These are phyloP conservation scores for Tadarida brasiliensis DNA, from an alignment of 2,797 vertebrate species.

Conservation along the genomic window DNA sequence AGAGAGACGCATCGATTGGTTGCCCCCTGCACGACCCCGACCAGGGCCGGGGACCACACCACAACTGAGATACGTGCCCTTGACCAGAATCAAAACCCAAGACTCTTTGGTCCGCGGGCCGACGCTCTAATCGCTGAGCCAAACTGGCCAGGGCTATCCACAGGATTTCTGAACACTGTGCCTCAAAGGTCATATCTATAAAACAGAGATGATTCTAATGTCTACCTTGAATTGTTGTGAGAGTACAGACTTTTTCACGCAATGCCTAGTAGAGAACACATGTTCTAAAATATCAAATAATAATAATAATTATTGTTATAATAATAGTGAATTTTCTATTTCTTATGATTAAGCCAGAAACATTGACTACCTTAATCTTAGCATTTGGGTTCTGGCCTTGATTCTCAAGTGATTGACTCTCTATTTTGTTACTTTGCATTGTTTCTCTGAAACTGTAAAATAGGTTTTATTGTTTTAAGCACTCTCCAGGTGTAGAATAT, in stretches of 20 bases:
- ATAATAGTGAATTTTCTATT: neutral
- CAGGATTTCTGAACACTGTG: neutral
- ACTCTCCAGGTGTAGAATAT: neutral
- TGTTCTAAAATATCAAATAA: neutral
- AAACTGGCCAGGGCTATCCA: too few species aligned
- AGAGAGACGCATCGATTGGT: too few species aligned
- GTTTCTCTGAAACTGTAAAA: neutral
- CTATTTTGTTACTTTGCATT: constrained; percentile 17
- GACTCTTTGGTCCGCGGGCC: too few species aligned
- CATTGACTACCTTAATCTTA: neutral
- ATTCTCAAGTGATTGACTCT: neutral
- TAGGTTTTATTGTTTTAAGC: neutral
- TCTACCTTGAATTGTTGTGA: neutral
- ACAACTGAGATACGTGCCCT: too few species aligned
- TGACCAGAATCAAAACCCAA: too few species aligned
- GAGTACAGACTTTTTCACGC: neutral
- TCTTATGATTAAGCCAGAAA: neutral
- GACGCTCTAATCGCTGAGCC: too few species aligned
- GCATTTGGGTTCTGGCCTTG: neutral
- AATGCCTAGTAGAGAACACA: neutral
- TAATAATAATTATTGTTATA: neutral
- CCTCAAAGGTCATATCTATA: neutral
- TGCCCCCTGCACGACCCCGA: too few species aligned
- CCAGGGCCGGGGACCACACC: too few species aligned
- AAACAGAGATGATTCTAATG: neutral